These are phyloP conservation scores for Hermodice carunculata DNA, from an alignment of 2,888 invertebrate genomes.

Conservation along the genomic window DNA sequence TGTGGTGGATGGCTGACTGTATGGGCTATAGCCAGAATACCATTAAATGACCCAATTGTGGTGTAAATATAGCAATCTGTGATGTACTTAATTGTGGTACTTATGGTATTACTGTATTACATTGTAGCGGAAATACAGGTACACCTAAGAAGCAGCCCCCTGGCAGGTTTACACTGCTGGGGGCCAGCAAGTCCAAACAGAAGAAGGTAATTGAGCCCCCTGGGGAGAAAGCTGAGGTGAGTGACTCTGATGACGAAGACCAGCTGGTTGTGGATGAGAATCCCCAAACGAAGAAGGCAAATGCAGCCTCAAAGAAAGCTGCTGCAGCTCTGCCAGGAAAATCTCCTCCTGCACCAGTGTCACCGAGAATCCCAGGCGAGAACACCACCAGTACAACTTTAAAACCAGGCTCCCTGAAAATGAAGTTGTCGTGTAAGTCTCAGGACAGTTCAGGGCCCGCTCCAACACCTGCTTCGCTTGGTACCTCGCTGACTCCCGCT, in stretches of 20 bases:
- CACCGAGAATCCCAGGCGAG: not conserved
- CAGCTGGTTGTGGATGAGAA: constrained; percentile 71
- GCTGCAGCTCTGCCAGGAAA: not conserved
- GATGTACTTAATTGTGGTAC: too few relatives aligned
- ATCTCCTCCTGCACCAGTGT: not conserved
- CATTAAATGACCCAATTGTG: too few relatives aligned
- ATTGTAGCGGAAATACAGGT: not conserved
- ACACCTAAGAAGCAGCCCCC: constrained; percentile 17
- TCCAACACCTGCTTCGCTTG: too few relatives aligned
- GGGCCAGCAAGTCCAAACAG: constrained; percentile 17
- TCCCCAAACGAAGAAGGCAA: constrained; percentile 40
- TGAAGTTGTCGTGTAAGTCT: constrained; percentile 65
- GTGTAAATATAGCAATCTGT: too few relatives aligned
- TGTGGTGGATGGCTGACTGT: too few relatives aligned
- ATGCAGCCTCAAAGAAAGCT: constrained; percentile 15
- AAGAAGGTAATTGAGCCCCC: too few relatives aligned
- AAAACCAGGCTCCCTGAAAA: constrained; percentile 58
- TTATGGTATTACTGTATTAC: too few relatives aligned
- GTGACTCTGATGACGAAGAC: constrained; percentile 71
- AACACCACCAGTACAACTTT: not conserved
- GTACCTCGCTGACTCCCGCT: too few relatives aligned
- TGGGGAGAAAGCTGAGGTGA: constrained; percentile 18
- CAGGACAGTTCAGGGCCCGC: too few relatives aligned
- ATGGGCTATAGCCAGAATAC: too few relatives aligned
- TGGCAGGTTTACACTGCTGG: constrained; percentile 49